Percentiles rank a stretch among this genome's conserved stretches.
Evolutionary conservation across 2,113 vertebrate species (phyloP).

Genomic region (Brevimyrus niger): DNA sequence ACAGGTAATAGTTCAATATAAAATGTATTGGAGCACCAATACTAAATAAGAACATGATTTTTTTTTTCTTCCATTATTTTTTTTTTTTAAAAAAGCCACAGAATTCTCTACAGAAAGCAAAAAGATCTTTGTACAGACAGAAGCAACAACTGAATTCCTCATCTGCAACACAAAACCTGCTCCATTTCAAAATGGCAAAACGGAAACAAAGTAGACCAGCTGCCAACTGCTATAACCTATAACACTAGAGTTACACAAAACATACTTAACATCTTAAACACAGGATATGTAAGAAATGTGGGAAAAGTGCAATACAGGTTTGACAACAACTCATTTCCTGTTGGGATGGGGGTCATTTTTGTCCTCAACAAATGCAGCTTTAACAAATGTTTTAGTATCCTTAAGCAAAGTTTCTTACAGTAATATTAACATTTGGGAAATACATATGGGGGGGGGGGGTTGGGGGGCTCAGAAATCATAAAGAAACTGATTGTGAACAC

Average conservation of each 20-base stretch:
- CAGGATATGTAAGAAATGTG: constrained; percentile 85
- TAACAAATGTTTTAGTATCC: constrained; percentile 58
- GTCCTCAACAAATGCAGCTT: constrained; percentile 48
- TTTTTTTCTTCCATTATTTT: constrained; percentile 53
- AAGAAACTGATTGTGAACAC: constrained; percentile 64
- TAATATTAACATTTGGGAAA: constrained; percentile 75
- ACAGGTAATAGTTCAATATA: constrained; percentile 56
- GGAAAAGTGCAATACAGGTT: constrained; percentile 93
- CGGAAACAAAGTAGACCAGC: constrained; percentile 64
- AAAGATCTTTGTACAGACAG: constrained; percentile 82
- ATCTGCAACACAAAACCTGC: constrained; percentile 54
- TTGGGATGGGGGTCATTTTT: constrained; percentile 40
- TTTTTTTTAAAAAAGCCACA: constrained; percentile 82
- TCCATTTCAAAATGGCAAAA: constrained; percentile 55
- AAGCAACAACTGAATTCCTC: constrained; percentile 76
- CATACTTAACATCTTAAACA: constrained; percentile 74
- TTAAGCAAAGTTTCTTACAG: constrained; percentile 75
- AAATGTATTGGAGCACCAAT: constrained; percentile 74
- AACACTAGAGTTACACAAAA: constrained; percentile 81
- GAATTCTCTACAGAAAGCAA: constrained; percentile 90
- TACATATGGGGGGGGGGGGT: constrained; percentile 49
- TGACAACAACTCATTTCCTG: constrained; percentile 57
- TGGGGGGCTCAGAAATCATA: constrained; percentile 57
- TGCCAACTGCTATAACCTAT: constrained; percentile 66
- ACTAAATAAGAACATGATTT: constrained; percentile 72